These are phyloP conservation scores for Melanotaenia trifasciata DNA, from an alignment of 2,797 vertebrate species.

Conservation along the genomic window DNA sequence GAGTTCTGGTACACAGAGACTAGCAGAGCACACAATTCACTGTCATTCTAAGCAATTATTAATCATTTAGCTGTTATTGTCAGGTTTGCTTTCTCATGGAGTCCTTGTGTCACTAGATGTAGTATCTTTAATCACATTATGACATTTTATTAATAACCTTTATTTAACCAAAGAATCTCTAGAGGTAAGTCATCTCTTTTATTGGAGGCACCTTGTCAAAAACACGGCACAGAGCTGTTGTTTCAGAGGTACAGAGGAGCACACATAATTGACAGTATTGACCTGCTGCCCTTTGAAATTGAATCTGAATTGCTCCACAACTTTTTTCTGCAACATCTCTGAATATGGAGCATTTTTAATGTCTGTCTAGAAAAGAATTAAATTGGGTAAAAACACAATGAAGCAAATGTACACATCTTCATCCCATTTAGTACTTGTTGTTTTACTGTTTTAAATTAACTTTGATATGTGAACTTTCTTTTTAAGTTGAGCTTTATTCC, in stretches of 20 bases:
- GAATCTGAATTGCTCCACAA: background rate
- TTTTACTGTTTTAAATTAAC: background rate
- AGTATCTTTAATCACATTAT: constrained; percentile 5
- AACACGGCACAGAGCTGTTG: background rate
- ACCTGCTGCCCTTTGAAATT: constrained; percentile 3
- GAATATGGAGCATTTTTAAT: background rate
- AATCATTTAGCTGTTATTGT: constrained; percentile 7
- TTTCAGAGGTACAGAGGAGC: background rate
- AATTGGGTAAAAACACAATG: background rate
- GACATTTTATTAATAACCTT: constrained; percentile 8
- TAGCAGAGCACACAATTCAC: background rate
- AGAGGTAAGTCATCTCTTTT: constrained; percentile 8
- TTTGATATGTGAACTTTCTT: background rate
- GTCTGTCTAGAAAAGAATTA: background rate
- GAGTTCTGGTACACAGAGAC: background rate
- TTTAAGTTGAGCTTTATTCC: background rate
- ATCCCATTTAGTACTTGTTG: background rate
- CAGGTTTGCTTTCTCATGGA: constrained; percentile 3
- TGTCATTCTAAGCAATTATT: constrained; percentile 4
- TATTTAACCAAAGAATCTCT: constrained; percentile 13
- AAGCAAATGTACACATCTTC: background rate
- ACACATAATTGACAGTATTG: background rate
- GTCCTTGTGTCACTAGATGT: background rate
- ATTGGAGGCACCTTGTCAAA: background rate
- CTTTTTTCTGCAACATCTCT: background rate